phyloP scores from a whole-genome alignment of 2,113 vertebrate genomes.

The Smithornis capensis region DNA sequence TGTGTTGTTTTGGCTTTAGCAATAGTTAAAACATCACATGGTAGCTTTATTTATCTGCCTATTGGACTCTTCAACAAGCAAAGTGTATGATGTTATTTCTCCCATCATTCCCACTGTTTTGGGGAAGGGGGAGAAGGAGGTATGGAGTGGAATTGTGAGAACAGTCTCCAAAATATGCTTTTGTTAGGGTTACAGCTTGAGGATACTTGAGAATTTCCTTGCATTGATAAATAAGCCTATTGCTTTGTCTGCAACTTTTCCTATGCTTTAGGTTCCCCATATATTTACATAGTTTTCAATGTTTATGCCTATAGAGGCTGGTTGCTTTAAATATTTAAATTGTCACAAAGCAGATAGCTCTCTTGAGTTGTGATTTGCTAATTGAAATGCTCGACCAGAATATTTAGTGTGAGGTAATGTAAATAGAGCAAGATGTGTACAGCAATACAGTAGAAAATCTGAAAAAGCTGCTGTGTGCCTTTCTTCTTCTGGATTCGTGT shows the following conservation, averaged over 20 bases:
- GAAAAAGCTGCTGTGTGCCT: background rate
- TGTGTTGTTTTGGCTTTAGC: background rate
- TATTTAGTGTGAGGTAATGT: background rate
- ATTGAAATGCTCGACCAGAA: background rate
- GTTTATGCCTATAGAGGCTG: background rate
- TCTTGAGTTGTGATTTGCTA: background rate
- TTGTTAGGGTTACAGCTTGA: background rate
- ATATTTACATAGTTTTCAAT: background rate
- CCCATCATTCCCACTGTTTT: background rate
- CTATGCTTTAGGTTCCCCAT: background rate
- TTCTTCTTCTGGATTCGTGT: background rate
- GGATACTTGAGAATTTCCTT: background rate
- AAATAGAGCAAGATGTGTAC: background rate
- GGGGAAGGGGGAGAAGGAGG: background rate
- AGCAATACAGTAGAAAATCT: background rate
- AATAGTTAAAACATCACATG: too few relatives aligned
- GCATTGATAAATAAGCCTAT: background rate
- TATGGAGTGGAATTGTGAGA: background rate
- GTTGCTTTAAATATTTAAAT: background rate
- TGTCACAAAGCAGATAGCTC: background rate
- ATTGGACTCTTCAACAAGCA: background rate
- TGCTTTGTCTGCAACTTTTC: background rate
- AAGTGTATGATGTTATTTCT: background rate
- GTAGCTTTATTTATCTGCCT: conserved; percentile 9
- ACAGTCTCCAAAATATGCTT: background rate